A percentile compares a stretch with the other conserved stretches of the same genome.
Evolutionary conservation across 2,888 invertebrate species (phyloP).

Genomic region (Agrotis exclamationis): DNA sequence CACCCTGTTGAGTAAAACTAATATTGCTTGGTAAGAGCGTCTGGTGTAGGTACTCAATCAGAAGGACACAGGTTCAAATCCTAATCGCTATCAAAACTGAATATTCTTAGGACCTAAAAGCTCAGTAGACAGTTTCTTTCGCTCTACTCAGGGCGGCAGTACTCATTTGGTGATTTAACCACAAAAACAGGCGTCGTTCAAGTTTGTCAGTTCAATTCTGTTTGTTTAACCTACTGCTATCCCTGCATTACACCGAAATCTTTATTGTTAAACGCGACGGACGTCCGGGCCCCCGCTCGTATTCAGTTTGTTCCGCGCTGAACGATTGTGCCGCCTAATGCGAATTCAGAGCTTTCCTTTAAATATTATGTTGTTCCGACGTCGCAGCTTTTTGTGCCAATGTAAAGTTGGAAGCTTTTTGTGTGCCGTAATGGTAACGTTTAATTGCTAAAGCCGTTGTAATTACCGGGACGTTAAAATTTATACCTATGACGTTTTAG

Average conservation of each 20-base stretch:
- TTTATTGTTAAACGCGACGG: constrained; percentile 63
- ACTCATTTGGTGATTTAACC: too few relatives aligned
- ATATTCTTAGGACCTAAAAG: too few relatives aligned
- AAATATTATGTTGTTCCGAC: constrained; percentile 54
- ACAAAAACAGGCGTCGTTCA: too few relatives aligned
- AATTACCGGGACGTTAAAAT: constrained; percentile 19
- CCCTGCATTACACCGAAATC: constrained; percentile 24
- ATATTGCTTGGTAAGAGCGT: too few relatives aligned
- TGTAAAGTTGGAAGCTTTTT: constrained; percentile 36
- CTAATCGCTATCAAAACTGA: too few relatives aligned
- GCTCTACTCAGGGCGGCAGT: too few relatives aligned
- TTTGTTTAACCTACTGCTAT: constrained; percentile 38
- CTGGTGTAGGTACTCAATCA: too few relatives aligned
- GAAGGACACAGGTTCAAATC: too few relatives aligned
- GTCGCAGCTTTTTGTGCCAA: constrained; percentile 36
- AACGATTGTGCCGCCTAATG: constrained; percentile 60
- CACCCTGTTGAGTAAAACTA: too few relatives aligned
- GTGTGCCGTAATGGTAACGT: constrained; percentile 17
- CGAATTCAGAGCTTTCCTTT: constrained; percentile 54
- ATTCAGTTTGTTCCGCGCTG: constrained; percentile 52
- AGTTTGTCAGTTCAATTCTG: too few relatives aligned
- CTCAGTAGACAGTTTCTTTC: too few relatives aligned
- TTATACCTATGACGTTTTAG: constrained; percentile 1
- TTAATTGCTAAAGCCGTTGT: constrained; percentile 18
- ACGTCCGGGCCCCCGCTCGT: constrained; percentile 55